Evolutionary conservation across 1,140 invertebrate genomes (phyloP).

Genomic region (Drosophila busckii): DNA sequence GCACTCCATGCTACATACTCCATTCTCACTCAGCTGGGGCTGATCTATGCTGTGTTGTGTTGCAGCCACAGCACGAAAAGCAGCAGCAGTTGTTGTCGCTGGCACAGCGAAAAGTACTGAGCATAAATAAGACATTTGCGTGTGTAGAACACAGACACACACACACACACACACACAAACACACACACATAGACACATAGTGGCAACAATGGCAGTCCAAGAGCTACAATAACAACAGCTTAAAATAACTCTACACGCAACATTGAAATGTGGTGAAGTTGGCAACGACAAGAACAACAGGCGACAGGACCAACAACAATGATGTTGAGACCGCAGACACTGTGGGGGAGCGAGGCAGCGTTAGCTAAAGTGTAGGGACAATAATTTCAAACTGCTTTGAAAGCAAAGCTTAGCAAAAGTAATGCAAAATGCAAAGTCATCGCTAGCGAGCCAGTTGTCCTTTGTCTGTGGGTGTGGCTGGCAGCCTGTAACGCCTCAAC

Average conservation of each 20-base stretch:
- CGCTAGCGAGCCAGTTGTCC: no score
- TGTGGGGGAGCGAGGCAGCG: slow-evolving; percentile 6
- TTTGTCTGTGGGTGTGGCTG: no score
- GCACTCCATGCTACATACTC: not conserved
- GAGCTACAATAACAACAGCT: slow-evolving; percentile 42
- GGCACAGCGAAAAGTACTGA: slow-evolving; percentile 60
- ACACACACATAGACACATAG: slow-evolving; percentile 5
- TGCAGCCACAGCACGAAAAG: slow-evolving; percentile 39
- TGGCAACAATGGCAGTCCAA: not conserved
- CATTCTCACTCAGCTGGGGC: not conserved
- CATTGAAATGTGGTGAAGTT: slow-evolving; percentile 40
- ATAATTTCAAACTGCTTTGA: slow-evolving; percentile 73
- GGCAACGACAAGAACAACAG: slow-evolving; percentile 15
- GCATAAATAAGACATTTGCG: slow-evolving; percentile 76
- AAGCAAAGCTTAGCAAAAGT: slow-evolving; percentile 63
- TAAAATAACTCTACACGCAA: slow-evolving; percentile 59
- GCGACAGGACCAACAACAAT: slow-evolving; percentile 36
- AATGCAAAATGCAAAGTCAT: slow-evolving; percentile 75
- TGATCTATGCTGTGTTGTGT: slow-evolving; percentile 11
- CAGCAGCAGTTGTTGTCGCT: slow-evolving; percentile 57
- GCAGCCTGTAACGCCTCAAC: no score
- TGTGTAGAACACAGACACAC: slow-evolving; percentile 55
- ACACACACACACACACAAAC: slow-evolving; percentile 4
- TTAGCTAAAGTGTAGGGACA: slow-evolving; percentile 32
- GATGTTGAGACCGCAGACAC: slow-evolving; percentile 18